Evolutionary conservation across 2,797 vertebrate genomes (phyloP), one percentile per base, ranked within the genome.

Genomic region (Acipenser ruthenus): DNA sequence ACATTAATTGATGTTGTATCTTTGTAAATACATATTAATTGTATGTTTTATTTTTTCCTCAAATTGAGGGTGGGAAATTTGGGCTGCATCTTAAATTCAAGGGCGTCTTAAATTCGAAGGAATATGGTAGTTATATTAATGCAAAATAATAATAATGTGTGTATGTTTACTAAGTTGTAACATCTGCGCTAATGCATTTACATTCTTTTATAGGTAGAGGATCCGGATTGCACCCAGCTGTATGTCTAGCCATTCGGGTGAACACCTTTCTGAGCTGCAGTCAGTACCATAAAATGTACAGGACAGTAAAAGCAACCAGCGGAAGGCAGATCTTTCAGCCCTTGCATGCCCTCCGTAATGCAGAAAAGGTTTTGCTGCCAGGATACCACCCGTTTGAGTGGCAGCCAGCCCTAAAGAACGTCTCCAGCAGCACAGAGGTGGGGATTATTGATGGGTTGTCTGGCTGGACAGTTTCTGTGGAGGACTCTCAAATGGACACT

Each of bases 271-370:
- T 99, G 72, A 99, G 97, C 84, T 99, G 97, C 73, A 98, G 95
- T 75, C 97, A 99, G 67, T 99, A 99, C 76, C 95, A 98, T 73
- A 99, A 99, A 87, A 96, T 99, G 96, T 99, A 99, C 56, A 91
- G 95, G 68, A 99, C 97, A 0, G 94, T 99, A 73, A 99, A 99
- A 89, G 96, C 96, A 74, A 95, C 92, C 72, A 94, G 87, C 0
- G 96, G 97, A 47, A 93, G 94, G 74, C 97, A 99, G 84, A 95
- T 98, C 72, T 98, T 99, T 71, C 96, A 99, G 83, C 96, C 97
- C 50, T 62, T 98, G 75, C 95, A 99, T 23, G 84, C 91, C 15
- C 92, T 99, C 15, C 91, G 97, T 49, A 86, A 78, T 6, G 90
- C 94, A n/a, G 97, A 99, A 82, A 99, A 97, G 73, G 87, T 92